Evolutionary conservation across 2,113 vertebrate genomes (phyloP), one percentile per base, ranked within the genome.

Genomic region (Arvicanthis niloticus): DNA sequence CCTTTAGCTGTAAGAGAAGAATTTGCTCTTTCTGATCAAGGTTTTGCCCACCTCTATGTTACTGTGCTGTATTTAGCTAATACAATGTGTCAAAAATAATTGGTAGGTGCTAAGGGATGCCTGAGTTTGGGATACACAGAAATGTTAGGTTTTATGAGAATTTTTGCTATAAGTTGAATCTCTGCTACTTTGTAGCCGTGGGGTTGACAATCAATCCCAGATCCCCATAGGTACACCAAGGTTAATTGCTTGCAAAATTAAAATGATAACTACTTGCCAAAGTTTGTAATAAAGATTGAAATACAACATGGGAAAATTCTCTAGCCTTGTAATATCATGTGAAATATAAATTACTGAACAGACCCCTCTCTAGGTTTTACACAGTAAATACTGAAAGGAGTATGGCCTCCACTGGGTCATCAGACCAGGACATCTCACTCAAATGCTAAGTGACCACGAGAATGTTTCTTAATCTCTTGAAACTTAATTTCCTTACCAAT

Each of bases 21-120:
- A 89, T 91, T 88, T 89, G 51, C 24, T 87, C 37, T 89, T 93
- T 34, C 60, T 53, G 88, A 94, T 85, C 81, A 85, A 89, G 80
- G 40, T 86, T 51, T 60, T 42, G 67, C 75, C 76, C 26, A 81
- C 56, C 48, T 94, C 45, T 62, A 24, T 94, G 91, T 89, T 75
- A 91, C 88, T 65, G 70, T 87, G 68, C 84, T 21, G 37, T 75
- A 67, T 51, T 94, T 93, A 95, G 76, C 12, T 87, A 85, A 93
- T 31, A 89, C 17, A 53, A 62, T 68, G n/a, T 93, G 62, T 84
- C 94, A 90, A 94, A 84, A 58, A 34, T 76, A 93, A 93, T 78
- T 80, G 67, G 26, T 31, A 95, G 40, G n/a, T n/a, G 1, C 45
- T 86, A 70, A 34, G 80, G 26, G 56, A 95, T 60, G 90, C 42